A percentile compares a stretch with the other conserved stretches of the same genome.
phyloP scores from a whole-genome alignment of 2,113 vertebrate genomes.

The Hyaena hyaena region DNA sequence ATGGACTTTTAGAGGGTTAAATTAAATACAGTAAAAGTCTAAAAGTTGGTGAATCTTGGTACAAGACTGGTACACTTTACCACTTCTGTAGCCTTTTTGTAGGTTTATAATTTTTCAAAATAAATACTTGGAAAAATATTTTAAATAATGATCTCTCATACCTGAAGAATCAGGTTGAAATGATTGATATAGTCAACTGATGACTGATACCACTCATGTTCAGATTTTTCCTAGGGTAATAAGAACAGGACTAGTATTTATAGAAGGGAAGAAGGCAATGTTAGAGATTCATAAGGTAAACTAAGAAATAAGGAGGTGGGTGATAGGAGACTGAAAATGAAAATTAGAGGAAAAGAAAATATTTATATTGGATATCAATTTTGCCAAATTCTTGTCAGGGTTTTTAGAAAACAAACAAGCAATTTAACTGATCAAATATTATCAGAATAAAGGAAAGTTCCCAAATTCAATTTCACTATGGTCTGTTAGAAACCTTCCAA shows the following conservation, averaged over 20 bases:
- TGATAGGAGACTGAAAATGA: not conserved
- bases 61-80: not conserved
- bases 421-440: slow-evolving; percentile 10
- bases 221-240: not conserved
- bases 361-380: not conserved
- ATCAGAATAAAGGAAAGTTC: not conserved
- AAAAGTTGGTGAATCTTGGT: not conserved
- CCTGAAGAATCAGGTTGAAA: not conserved
- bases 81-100: not conserved
- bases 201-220: not conserved
- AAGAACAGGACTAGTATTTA: not conserved
- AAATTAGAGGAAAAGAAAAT: not conserved
- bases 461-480: not conserved
- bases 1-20: not conserved
- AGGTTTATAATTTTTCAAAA: not conserved
- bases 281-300: not conserved
- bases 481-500: not conserved
- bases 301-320: not conserved
- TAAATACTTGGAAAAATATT: not conserved
- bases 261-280: not conserved
- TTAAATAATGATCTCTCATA: not conserved
- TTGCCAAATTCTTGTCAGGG: not conserved
- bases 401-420: not conserved
- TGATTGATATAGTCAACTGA: not conserved
- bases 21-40: not conserved